phyloP scores from a whole-genome alignment of 2,113 vertebrate genomes.

The Tylochromis polylepis region DNA sequence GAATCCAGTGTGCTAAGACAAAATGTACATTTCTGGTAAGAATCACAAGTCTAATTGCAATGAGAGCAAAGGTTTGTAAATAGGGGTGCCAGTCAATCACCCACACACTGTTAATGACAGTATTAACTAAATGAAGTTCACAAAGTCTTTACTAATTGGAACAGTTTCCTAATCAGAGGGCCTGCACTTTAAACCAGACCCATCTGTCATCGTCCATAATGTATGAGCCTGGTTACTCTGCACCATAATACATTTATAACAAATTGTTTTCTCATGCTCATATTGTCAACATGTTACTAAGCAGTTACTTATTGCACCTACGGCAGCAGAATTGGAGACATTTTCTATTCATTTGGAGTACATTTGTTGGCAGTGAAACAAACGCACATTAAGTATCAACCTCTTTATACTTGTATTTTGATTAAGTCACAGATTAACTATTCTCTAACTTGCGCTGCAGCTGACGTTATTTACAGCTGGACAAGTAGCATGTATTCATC shows the following conservation, averaged over 20 bases:
- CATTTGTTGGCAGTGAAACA: background rate
- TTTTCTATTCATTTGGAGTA: background rate
- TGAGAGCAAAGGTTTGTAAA: conserved; percentile 4
- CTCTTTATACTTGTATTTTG: background rate
- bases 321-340: fast-evolving
- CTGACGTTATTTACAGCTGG: background rate
- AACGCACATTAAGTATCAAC: background rate
- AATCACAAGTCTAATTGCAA: background rate
- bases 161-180: conserved; percentile 3
- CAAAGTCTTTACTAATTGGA: conserved; percentile 43
- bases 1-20: background rate
- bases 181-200: conserved; percentile 1
- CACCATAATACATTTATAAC: background rate
- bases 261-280: background rate
- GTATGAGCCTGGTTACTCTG: background rate
- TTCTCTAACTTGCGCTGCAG: background rate
- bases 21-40: background rate
- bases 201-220: background rate
- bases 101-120: conserved; percentile 21
- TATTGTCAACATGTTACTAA: background rate
- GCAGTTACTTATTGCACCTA: background rate
- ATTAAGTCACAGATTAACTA: background rate
- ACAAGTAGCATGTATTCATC: background rate
- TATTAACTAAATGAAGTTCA: conserved; percentile 30
- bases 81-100: conserved; percentile 36